These are phyloP conservation scores for Glomeris maerens DNA, from an alignment of 1,140 invertebrate species.

Conservation along the genomic window DNA sequence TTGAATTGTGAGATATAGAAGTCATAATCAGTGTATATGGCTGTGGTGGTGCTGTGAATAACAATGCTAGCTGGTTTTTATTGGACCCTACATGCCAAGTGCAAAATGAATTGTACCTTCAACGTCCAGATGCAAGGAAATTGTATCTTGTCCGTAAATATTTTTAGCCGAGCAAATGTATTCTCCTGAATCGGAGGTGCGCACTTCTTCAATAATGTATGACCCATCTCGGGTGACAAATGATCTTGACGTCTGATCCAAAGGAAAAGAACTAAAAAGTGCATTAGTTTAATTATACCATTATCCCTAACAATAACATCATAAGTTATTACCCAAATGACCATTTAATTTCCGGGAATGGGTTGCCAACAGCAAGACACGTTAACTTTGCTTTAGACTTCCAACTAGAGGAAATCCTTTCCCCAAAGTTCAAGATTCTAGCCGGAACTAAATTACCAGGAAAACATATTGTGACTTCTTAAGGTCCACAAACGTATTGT, in stretches of 20 bases:
- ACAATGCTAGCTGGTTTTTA: too few species aligned
- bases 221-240: too few species aligned
- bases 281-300: too few species aligned
- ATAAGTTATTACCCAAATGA: not conserved
- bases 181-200: conserved; percentile 31
- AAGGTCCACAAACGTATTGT: too few species aligned
- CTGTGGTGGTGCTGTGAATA: too few species aligned
- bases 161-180: conserved; percentile 37
- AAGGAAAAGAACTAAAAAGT: too few species aligned
- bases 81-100: too few species aligned
- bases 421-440: not conserved
- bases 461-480: not conserved
- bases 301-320: too few species aligned
- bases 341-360: not conserved
- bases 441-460: not conserved
- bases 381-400: not conserved
- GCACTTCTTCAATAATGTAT: conserved; percentile 31
- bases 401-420: not conserved
- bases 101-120: not conserved
- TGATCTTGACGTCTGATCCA: too few species aligned
- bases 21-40: too few species aligned
- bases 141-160: conserved; percentile 25
- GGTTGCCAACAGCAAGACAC: not conserved
- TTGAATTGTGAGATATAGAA: too few species aligned
- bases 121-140: not conserved